These are phyloP conservation scores for Willisornis vidua DNA, from an alignment of 2,113 vertebrate genomes.

Conservation along the genomic window DNA sequence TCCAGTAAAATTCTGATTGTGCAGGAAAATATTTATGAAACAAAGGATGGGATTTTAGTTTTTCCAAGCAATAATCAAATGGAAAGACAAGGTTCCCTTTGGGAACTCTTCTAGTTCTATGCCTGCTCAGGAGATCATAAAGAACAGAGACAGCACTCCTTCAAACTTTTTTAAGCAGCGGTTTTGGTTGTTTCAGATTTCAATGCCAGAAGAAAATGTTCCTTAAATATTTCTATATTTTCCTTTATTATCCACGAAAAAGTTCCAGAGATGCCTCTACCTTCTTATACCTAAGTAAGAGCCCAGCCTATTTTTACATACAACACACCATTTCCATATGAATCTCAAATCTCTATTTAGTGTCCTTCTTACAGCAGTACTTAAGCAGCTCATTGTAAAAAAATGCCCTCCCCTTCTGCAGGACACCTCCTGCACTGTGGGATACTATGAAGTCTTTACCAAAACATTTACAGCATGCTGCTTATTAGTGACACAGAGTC, in stretches of 20 bases:
- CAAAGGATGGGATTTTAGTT: not conserved
- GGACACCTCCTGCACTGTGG: not conserved
- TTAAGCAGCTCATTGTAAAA: not conserved
- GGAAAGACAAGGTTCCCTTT: not conserved
- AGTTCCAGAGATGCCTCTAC: not conserved
- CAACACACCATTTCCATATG: not conserved
- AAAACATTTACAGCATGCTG: not conserved
- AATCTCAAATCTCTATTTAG: not conserved
- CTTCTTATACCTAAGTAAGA: not conserved
- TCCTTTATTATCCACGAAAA: not conserved
- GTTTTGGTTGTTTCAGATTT: not conserved
- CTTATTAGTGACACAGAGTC: not conserved
- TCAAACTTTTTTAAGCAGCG: not conserved
- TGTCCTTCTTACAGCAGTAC: not conserved
- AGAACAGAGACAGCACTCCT: not conserved
- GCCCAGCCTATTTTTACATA: not conserved
- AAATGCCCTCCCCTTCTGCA: not conserved
- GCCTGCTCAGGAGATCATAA: not conserved
- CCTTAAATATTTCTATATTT: not conserved
- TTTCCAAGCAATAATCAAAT: not conserved
- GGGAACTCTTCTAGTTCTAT: not conserved
- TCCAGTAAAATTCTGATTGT: not conserved
- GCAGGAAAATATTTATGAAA: not conserved
- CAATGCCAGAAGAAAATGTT: not conserved
- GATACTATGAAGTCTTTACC: not conserved